Conservation (phyloP, 2,797 vertebrate genomes). For the Margarornis squamiger region DNA sequence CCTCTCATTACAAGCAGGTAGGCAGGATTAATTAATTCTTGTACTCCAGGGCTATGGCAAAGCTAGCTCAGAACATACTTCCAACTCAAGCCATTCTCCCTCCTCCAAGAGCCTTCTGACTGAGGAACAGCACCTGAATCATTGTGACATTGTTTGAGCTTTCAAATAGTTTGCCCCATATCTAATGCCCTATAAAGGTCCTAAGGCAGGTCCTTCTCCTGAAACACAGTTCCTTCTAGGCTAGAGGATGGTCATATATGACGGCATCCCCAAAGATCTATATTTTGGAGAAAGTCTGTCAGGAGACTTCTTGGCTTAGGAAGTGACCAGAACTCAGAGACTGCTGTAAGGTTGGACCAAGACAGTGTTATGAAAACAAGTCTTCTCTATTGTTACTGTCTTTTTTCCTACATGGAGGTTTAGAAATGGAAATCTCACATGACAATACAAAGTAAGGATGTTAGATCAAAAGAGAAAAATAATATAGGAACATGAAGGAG, state of each 20-base stretch:
- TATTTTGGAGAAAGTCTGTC: neutral
- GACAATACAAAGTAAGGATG: neutral
- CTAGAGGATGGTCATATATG: neutral
- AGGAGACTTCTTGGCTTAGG: neutral
- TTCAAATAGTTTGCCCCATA: neutral
- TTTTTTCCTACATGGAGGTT: neutral
- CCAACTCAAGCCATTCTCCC: neutral
- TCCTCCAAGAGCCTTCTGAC: neutral
- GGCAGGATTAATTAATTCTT: neutral
- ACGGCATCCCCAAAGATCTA: neutral
- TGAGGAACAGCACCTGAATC: neutral
- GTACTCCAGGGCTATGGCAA: neutral
- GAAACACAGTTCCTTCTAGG: neutral
- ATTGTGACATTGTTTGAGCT: neutral
- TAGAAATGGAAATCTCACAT: neutral
- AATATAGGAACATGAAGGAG: neutral
- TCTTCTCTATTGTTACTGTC: neutral
- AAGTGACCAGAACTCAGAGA: neutral
- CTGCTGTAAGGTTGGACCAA: neutral
- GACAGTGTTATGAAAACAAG: neutral
- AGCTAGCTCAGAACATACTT: neutral
- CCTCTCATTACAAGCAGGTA: neutral
- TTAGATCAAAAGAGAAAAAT: conserved; percentile 17
- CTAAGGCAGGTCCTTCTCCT: neutral
- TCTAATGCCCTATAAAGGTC: neutral